A percentile compares a stretch with the other conserved stretches of the same genome.
Conservation (phyloP, 2,888 invertebrate genomes). For the Operophtera brumata region DNA sequence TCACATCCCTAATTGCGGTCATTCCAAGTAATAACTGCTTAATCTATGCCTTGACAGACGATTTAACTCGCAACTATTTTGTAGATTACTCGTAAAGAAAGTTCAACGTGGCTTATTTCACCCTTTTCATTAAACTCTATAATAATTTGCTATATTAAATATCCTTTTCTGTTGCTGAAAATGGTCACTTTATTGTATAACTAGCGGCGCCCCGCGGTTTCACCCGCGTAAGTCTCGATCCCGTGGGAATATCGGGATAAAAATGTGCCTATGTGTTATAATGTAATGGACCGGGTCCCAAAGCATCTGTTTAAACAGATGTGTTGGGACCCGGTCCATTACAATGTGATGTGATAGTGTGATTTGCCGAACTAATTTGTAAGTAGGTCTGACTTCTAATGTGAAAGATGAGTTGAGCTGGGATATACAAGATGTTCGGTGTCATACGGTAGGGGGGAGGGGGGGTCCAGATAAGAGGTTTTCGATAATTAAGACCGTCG, state of each 20-base stretch:
- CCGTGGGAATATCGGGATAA: too few species aligned
- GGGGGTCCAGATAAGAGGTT: too few species aligned
- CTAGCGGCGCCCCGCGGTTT: too few species aligned
- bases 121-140: conserved; percentile 24
- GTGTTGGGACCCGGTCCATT: too few species aligned
- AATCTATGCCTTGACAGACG: conserved; percentile 28
- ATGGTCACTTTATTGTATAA: conserved; percentile 1
- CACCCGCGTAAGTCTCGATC: too few species aligned
- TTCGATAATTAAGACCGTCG: too few species aligned
- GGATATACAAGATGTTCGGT: too few species aligned
- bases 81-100: conserved; percentile 13
- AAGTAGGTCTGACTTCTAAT: not conserved
- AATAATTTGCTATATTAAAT: conserved; percentile 18
- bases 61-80: conserved; percentile 21
- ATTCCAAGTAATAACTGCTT: conserved; percentile 30
- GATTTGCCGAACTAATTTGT: not conserved
- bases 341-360: too few species aligned
- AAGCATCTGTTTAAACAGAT: too few species aligned
- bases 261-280: too few species aligned
- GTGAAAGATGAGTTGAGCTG: not conserved
- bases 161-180: conserved; percentile 7
- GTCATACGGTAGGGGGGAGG: too few species aligned
- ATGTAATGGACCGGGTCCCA: too few species aligned
- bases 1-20: conserved; percentile 30
- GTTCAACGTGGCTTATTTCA: conserved; percentile 14